Base-by-base conservation (phyloP, 1,140 invertebrate species). In the Papilio glaucus region DNA sequence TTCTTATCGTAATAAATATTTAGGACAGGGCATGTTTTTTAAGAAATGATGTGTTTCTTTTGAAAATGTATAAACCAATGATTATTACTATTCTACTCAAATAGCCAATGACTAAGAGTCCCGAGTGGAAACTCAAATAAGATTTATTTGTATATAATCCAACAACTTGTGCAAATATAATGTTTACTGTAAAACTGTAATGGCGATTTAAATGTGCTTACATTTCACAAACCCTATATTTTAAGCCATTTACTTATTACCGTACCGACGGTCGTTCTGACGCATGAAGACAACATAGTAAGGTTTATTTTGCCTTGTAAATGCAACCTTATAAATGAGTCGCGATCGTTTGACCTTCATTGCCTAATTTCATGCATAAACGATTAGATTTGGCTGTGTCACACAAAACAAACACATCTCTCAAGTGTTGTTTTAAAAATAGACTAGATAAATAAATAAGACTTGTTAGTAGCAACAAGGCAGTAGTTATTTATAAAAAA, bases 281-380 rank as follows among this genome's bases (percentile, higher is more conserved):
- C 49, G 49, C 49, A 60, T 9, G 12, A 37, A 41, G 18, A 49
- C 45, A 49, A 21, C 7, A 49, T 49, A 21, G 18, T 49, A 49
- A 10, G 18, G 45, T 49, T 49, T 21, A 49, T 18, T 49, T 49
- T 49, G 10, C 45, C 15, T 49, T 49, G 45, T 49, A 10, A 10
- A 49, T 18, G 4, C 18, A 49, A 49, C 45, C 45, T 49, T 49
- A 49, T 9, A 49, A 49, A 49, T 15, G 15, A 49, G 18, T 7
- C 38, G 2, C 13, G 15, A 38, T 42, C 18, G 15, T n/a, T 68
- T 49, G 65, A 49, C 65, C 65, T 68, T 24, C 65, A 49, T 68
- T 49, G 41, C n/a, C 29, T 33, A 68, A 68, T 68, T 68, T 68
- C 65, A 68, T 29, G 41, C 65, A 49, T 68, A 26, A 68, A 26